A percentile compares a stretch with the other conserved stretches of the same genome.
Evolutionary conservation across 1,140 invertebrate genomes (phyloP).

Genomic region (Drosophila orena): DNA sequence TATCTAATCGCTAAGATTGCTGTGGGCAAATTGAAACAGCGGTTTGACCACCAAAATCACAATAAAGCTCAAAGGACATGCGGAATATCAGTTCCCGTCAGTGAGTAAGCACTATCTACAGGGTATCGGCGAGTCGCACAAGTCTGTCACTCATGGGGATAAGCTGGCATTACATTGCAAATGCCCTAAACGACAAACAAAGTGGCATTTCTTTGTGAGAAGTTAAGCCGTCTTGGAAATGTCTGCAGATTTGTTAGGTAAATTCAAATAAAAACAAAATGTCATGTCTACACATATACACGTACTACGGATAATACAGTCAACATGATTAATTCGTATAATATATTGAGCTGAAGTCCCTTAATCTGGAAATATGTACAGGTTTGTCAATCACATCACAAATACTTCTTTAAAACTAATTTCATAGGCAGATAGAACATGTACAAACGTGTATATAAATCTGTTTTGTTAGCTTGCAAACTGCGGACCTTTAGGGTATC

Average conservation of each 20-base stretch:
- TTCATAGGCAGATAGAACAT: too few relatives aligned
- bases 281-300: not conserved
- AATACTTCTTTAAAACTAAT: too few relatives aligned
- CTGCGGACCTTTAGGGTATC: not conserved
- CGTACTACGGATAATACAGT: too few relatives aligned
- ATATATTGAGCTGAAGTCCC: too few relatives aligned
- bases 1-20: not conserved
- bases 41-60: constrained; percentile 3
- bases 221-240: constrained; percentile 16
- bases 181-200: constrained; percentile 5
- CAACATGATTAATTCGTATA: too few relatives aligned
- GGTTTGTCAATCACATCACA: too few relatives aligned
- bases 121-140: constrained; percentile 18
- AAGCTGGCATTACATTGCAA: constrained; percentile 15
- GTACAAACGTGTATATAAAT: too few relatives aligned
- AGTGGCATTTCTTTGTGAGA: not conserved
- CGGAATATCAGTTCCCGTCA: too few relatives aligned
- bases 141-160: constrained; percentile 13
- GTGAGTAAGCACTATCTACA: constrained; percentile 3
- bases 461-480: too few relatives aligned
- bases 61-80: not conserved
- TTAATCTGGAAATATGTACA: too few relatives aligned
- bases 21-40: constrained; percentile 5
- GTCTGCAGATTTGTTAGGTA: constrained; percentile 19
- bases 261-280: constrained; percentile 1